Base-by-base conservation (phyloP, 2,113 vertebrate genomes). In the Tinamus guttatus region DNA sequence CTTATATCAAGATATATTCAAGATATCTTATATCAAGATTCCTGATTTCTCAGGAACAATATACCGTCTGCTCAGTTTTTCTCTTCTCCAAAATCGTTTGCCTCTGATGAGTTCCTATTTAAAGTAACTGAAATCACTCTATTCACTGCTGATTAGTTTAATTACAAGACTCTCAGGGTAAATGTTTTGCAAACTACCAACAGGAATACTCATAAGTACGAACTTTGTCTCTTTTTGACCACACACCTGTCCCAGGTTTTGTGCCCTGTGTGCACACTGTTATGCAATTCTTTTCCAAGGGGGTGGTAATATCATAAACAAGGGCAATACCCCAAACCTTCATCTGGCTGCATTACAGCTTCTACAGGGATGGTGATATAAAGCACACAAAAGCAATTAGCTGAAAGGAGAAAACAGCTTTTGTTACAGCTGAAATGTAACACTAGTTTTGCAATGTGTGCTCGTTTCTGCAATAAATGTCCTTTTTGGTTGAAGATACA, bases 201-300 rank as follows among this genome's bases (percentile, higher is more conserved):
- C 6, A 40, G 24, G 45, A 49, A 69, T 69, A 49, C 67, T 25
- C 38, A 64, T 56, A 64, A 64, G 63, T 56, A 24, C 21, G 32
- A 80, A 2, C 30, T 38, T 56, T 56, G 54, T 16, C 52, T 30
- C 54, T 56, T 56, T 30, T 56, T 45, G 38, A 64, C 49, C 38
- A 65, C 64, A 74, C 24, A 45, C 15, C 49, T 54, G 36, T 36
- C 38, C 19, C 12, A 19, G 11, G 11, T 74, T 64, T 64, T 84
- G 54, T 2, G 0, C 0, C 0, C 30, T 36, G 40, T 47, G 27
- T 52, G 30, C 28, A 45, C 36, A n/a, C 54, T 16, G 34, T n/a
- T 22, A 70, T 3, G 1, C 47, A 77, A 36, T 40, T 59, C 41
- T 15, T 47, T 51, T 60, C 19, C 25, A 38, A 79, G 62, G 17